Conservation (phyloP, 1,140 invertebrate genomes). For the Orius insidiosus region DNA sequence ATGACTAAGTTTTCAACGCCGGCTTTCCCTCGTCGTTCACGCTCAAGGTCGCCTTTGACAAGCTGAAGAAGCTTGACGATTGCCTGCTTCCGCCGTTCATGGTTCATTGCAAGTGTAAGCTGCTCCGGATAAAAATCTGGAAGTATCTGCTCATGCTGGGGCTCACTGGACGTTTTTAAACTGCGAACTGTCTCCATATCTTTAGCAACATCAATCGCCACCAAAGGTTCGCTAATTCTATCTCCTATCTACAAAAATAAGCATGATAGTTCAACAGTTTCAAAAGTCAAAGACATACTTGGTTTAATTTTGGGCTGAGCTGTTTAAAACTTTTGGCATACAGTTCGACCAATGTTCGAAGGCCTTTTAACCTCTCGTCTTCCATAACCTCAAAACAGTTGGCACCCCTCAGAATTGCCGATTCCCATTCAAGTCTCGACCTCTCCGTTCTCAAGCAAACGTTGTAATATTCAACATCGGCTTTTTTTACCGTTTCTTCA, state of each 20-base stretch:
- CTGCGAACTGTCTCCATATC: conserved; percentile 51
- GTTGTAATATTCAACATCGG: conserved; percentile 86
- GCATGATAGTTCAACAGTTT: not conserved
- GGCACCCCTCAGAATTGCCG: conserved; percentile 60
- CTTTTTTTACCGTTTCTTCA: conserved; percentile 74
- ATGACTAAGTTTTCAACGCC: conserved; percentile 76
- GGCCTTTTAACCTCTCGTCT: conserved; percentile 66
- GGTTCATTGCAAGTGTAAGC: conserved; percentile 80
- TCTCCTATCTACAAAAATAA: conserved; percentile 42
- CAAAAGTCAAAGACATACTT: conserved; percentile 15
- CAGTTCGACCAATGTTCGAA: conserved; percentile 58
- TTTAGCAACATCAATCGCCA: conserved; percentile 47
- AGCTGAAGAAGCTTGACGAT: conserved; percentile 66
- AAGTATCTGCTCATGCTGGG: conserved; percentile 59
- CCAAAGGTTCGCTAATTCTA: conserved; percentile 46
- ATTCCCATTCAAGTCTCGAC: conserved; percentile 81
- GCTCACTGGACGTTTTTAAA: conserved; percentile 36
- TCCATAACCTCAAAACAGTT: conserved; percentile 49
- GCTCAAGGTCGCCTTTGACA: conserved; percentile 66
- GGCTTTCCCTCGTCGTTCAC: conserved; percentile 66
- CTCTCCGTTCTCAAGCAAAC: conserved; percentile 74
- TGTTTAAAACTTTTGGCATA: conserved; percentile 63
- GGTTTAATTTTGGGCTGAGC: conserved; percentile 48
- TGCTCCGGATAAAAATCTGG: conserved; percentile 93
- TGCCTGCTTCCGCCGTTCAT: conserved; percentile 65